phyloP scores from a whole-genome alignment of 2,797 vertebrate species.

The Ceryle rudis region DNA sequence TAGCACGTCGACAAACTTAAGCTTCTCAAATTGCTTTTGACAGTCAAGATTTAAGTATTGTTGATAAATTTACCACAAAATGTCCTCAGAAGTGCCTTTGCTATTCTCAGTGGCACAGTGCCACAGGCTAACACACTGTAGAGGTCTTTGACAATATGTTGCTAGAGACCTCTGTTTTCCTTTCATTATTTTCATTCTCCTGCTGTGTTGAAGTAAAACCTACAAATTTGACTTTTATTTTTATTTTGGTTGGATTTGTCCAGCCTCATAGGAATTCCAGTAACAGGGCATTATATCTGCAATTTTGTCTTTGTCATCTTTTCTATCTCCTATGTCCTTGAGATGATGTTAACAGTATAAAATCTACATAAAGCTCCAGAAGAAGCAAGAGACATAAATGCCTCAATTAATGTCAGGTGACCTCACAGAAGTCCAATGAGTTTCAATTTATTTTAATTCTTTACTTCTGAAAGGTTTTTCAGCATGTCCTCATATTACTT shows the following conservation, averaged over 20 bases:
- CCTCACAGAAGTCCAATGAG: not conserved
- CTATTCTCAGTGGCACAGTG: not conserved
- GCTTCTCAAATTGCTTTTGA: conserved; percentile 2
- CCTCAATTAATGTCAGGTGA: not conserved
- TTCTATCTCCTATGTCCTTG: not conserved
- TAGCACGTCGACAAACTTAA: not conserved
- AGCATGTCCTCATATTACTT: not conserved
- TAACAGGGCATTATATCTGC: not conserved
- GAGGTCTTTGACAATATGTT: not conserved
- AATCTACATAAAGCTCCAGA: not conserved
- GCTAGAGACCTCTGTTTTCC: not conserved
- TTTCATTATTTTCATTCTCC: not conserved
- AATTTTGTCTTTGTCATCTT: not conserved
- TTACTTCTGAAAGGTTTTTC: not conserved
- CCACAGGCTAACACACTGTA: not conserved
- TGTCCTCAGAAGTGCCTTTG: not conserved
- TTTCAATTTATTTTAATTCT: not conserved
- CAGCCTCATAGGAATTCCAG: not conserved
- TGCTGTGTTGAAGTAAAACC: not conserved
- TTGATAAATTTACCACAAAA: not conserved
- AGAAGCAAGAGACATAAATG: not conserved
- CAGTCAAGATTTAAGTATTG: not conserved
- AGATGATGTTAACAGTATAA: not conserved
- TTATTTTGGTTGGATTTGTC: not conserved
- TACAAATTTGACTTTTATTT: not conserved